Evolutionary conservation across 2,888 invertebrate species (phyloP).

Genomic region (Caenorhabditis becei): DNA sequence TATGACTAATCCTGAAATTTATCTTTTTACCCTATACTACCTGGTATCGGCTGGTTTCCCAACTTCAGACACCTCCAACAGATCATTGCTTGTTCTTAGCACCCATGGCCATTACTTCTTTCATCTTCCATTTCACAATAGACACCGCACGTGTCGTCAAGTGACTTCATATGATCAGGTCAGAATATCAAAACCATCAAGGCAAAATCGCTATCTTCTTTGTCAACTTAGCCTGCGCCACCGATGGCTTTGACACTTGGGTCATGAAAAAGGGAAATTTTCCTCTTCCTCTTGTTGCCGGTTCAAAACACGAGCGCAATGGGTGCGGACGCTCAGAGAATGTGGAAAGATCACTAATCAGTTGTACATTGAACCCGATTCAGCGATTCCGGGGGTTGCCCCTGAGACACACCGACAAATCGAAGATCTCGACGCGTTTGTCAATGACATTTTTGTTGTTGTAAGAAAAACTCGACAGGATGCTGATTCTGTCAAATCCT

Average conservation of each 20-base stretch:
- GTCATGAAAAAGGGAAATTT: conserved; percentile 18
- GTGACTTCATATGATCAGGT: conserved; percentile 49
- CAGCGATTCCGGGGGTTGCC: neutral
- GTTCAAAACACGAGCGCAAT: conserved; percentile 30
- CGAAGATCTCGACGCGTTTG: conserved; percentile 21
- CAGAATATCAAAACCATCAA: conserved; percentile 36
- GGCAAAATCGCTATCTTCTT: neutral
- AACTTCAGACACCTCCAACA: neutral
- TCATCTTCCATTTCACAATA: conserved; percentile 11
- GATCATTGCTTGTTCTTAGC: conserved; percentile 32
- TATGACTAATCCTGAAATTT: too few species aligned
- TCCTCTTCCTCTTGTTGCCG: too few species aligned
- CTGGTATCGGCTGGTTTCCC: too few species aligned
- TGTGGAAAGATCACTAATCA: conserved; percentile 46
- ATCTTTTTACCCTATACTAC: too few species aligned
- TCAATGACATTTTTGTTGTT: conserved; percentile 7
- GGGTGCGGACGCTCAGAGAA: conserved; percentile 10
- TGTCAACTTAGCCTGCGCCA: neutral
- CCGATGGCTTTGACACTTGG: neutral
- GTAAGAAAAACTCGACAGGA: neutral
- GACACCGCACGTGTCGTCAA: conserved; percentile 55
- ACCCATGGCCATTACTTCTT: neutral
- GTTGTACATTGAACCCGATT: conserved; percentile 4
- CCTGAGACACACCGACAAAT: conserved; percentile 1
- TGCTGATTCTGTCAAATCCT: neutral